phyloP scores from a whole-genome alignment of 2,888 invertebrate genomes.

The Pseudolycoriella hygida region DNA sequence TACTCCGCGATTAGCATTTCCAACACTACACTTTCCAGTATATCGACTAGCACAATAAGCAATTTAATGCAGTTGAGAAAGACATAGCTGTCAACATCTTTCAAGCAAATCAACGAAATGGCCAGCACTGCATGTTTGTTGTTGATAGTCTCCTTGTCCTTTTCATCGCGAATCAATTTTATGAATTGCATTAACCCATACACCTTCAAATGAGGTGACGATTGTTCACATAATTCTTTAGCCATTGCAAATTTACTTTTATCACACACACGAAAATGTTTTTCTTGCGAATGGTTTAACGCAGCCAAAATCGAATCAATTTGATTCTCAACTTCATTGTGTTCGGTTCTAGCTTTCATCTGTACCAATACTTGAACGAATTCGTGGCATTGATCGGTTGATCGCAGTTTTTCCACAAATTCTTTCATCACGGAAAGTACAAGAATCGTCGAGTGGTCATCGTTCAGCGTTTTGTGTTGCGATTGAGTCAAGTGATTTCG shows the following conservation, averaged over 20 bases:
- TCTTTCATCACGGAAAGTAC: neutral
- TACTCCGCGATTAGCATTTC: conserved; percentile 25
- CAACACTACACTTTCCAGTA: conserved; percentile 22
- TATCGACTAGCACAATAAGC: conserved; percentile 19
- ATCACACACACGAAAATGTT: neutral
- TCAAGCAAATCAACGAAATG: conserved; percentile 20
- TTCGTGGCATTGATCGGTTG: neutral
- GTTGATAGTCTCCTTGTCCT: conserved; percentile 17
- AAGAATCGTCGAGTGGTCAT: neutral
- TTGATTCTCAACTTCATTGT: neutral
- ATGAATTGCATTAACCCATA: conserved; percentile 24
- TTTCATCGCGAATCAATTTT: conserved; percentile 16
- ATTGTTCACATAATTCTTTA: conserved; percentile 3
- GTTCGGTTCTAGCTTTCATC: neutral
- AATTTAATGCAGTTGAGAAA: conserved; percentile 26
- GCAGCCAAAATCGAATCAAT: neutral
- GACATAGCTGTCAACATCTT: conserved; percentile 24
- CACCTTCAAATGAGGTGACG: conserved; percentile 24
- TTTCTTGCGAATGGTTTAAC: neutral
- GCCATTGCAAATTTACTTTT: neutral
- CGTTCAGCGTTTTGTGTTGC: neutral
- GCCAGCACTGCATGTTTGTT: conserved; percentile 23
- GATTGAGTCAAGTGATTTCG: neutral
- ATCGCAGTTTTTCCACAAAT: neutral
- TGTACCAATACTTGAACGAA: neutral